Percentiles rank a stretch among this genome's conserved stretches.
phyloP scores from a whole-genome alignment of 1,140 invertebrate genomes.

The Homalodisca vitripennis region DNA sequence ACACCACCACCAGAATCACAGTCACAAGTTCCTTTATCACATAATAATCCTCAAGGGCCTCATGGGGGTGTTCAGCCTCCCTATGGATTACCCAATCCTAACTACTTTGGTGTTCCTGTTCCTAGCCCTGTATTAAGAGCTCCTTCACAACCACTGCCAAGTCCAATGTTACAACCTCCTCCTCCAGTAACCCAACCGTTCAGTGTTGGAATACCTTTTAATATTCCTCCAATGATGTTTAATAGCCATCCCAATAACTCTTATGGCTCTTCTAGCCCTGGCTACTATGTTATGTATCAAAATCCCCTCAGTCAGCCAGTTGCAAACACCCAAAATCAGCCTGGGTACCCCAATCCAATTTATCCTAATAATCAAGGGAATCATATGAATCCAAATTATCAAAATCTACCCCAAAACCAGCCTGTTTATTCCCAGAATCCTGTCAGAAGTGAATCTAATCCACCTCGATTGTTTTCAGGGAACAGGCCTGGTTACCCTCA shows the following conservation, averaged over 20 bases:
- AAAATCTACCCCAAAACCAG: not conserved
- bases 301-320: not conserved
- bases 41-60: not conserved
- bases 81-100: not conserved
- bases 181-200: not conserved
- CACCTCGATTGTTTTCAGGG: not conserved
- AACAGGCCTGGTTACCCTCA: not conserved
- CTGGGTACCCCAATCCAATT: too few species aligned
- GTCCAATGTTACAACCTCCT: conserved; percentile 6
- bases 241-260: not conserved
- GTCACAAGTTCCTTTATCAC: not conserved
- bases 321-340: conserved; percentile 10
- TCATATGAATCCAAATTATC: conserved; percentile 7
- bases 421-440: not conserved
- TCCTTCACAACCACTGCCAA: not conserved
- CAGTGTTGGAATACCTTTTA: not conserved
- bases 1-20: not conserved
- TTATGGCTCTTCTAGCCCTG: not conserved
- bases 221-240: conserved; percentile 23
- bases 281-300: conserved; percentile 10
- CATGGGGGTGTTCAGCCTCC: conserved; percentile 8
- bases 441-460: not conserved
- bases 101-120: not conserved
- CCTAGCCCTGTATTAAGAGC: not conserved
- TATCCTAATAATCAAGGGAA: too few species aligned